Evolutionary conservation across 2,888 invertebrate species (phyloP).

Genomic region (Eurytoma californica): DNA sequence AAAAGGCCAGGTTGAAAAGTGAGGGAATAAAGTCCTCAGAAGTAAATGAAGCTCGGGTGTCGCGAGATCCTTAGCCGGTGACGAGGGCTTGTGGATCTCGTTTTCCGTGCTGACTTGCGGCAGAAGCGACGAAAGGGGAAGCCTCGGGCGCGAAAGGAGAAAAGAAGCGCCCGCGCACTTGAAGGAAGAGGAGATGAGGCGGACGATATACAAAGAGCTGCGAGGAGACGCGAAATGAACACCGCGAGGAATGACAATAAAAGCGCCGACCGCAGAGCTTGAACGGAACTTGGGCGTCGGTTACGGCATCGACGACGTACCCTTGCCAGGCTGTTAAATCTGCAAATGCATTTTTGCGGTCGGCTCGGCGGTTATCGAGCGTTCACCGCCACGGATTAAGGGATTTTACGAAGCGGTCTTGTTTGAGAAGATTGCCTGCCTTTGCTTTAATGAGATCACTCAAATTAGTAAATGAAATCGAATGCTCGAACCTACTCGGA

Average conservation of each 20-base stretch:
- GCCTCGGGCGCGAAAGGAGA: background rate
- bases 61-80: background rate
- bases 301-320: conserved; percentile 14
- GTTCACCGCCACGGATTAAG: too few species aligned
- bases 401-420: too few species aligned
- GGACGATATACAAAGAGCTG: conserved; percentile 9
- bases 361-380: too few species aligned
- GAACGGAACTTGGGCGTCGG: conserved; percentile 41
- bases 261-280: conserved; percentile 33
- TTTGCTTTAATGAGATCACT: too few species aligned
- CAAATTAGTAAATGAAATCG: too few species aligned
- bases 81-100: background rate
- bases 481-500: too few species aligned
- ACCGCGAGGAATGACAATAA: conserved; percentile 43
- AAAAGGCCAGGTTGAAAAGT: background rate
- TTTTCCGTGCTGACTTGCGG: conserved; percentile 1
- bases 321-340: too few species aligned
- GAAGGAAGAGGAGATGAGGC: background rate
- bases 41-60: conserved; percentile 1
- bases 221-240: conserved; percentile 23
- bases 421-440: too few species aligned
- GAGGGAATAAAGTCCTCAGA: background rate
- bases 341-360: too few species aligned
- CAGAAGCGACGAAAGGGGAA: conserved; percentile 11
- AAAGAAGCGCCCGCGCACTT: background rate